Evolutionary conservation across 1,140 invertebrate genomes (phyloP), one percentile per base, ranked within the genome.

Genomic region (Saccostrea glomerata): DNA sequence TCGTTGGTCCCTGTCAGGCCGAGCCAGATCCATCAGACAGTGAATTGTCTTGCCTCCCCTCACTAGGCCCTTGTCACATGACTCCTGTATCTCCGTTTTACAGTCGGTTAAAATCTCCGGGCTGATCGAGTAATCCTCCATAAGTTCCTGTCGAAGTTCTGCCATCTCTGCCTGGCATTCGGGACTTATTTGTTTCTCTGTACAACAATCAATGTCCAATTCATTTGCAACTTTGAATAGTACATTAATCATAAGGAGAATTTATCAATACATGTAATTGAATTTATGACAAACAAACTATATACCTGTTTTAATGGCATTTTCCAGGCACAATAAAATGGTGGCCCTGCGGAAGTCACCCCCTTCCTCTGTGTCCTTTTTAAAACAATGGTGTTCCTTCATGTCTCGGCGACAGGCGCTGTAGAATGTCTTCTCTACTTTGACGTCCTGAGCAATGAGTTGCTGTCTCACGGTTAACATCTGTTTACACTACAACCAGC

Each of bases 271-370:
- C n/a, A n/a, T n/a, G n/a, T n/a, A n/a, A n/a, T n/a, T n/a, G n/a
- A n/a, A n/a, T n/a, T n/a, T n/a, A n/a, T n/a, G n/a, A n/a, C n/a
- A n/a, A n/a, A n/a, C n/a, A n/a, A n/a, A n/a, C 5, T 55, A 60
- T 89, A 90, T 92, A 95, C 93, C 95, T 89, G 97, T 97, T 94
- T 97, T 97, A 55, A 97, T 96, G 11, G 97, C 97, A 90, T 97
- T 97, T 95, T 99, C 98, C 85, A 99, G 95, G 95, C 98, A 99
- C 0, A 99, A 95, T 60, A 99, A 96, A 90, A 99, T 98, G 94
- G 98, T 97, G 20, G 98, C 98, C 55, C 99, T 95, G 88, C 97
- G 96, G 23, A 98, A 97, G 92, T 97, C 97, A 95, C 97, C 96
- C 40, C 97, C 95, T 95, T 97, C 97, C 9, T 70, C 92, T 93